Conservation (phyloP, 2,888 invertebrate genomes). For the Leptopilina myrica region DNA sequence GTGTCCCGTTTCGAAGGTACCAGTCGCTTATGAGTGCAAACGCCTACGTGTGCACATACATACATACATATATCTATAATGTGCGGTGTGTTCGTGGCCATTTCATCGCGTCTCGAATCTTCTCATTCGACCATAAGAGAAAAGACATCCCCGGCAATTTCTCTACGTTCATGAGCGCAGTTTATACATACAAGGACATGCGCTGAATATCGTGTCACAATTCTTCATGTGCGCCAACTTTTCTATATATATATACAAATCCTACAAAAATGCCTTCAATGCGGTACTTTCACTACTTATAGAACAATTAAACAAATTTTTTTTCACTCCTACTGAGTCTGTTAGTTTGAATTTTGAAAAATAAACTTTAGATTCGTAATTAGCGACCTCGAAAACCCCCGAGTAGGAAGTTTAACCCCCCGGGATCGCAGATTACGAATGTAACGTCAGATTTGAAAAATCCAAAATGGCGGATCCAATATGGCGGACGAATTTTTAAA, state of each 20-base stretch:
- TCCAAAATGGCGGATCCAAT: too few species aligned
- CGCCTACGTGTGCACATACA: constrained; percentile 32
- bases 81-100: constrained; percentile 9
- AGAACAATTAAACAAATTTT: not conserved
- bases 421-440: too few species aligned
- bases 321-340: too few species aligned
- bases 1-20: constrained; percentile 44
- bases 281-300: not conserved
- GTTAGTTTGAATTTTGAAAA: too few species aligned
- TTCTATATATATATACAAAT: not conserved
- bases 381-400: too few species aligned
- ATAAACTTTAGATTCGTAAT: too few species aligned
- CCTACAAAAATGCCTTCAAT: not conserved
- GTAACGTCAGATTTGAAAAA: too few species aligned
- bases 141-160: constrained; percentile 54
- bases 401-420: too few species aligned
- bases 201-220: constrained; percentile 1
- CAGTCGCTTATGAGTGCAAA: constrained; percentile 40
- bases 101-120: constrained; percentile 51
- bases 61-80: too few species aligned
- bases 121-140: constrained; percentile 50
- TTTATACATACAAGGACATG: constrained; percentile 37
- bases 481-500: too few species aligned
- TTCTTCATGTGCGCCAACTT: not conserved
- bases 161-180: constrained; percentile 52